Base-by-base conservation (phyloP, 2,888 invertebrate genomes). In the Punctoribates punctum region DNA sequence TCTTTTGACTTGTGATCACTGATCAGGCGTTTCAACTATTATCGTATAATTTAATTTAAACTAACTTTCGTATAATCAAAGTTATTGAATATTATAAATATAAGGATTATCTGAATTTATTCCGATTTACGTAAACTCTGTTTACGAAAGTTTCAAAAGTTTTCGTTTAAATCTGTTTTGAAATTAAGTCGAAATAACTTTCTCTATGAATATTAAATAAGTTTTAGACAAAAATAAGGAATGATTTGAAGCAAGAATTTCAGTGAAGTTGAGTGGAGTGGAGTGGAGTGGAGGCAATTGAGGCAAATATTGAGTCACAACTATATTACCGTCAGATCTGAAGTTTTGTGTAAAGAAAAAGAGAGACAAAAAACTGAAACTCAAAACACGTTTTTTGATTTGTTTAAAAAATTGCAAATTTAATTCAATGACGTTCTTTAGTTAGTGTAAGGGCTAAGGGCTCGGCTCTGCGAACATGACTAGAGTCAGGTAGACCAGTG, bases 311-410 rank as follows among this genome's bases (percentile, higher is more conserved):
- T 60, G 27, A 60, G 27, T 60, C 60, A 60, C 17, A 60, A 25
- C 60, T 60, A 27, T 60, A 27, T 13, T 27, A 17, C 27, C 27
- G 27, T 11, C 25, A 60, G 27, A 60, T 27, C 13, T 27, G 23
- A 29, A 29, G 60, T 60, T 29, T 9, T 25, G 23, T 27, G 29
- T 27, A 60, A 60, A 60, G 29, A 60, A 60, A 60, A 34, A 34
- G 34, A 34, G 34, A 29, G 42, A 42, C 42, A 15, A 60, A 60
- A 23, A 38, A 67, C 27, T 38, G 11, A 38, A 67, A 67, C 29
- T 15, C 20, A 67, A 72, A 72, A 72, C 72, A 72, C 72, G 72
- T 72, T 72, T 72, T 70, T 6, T 3, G 23, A 25, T 72, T 72
- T 46, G 46, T 23, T 72, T 17, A 48, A 72, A 38, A 67, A 67